These are phyloP conservation scores for Muscina levida DNA, from an alignment of 2,888 invertebrate species.

Conservation along the genomic window DNA sequence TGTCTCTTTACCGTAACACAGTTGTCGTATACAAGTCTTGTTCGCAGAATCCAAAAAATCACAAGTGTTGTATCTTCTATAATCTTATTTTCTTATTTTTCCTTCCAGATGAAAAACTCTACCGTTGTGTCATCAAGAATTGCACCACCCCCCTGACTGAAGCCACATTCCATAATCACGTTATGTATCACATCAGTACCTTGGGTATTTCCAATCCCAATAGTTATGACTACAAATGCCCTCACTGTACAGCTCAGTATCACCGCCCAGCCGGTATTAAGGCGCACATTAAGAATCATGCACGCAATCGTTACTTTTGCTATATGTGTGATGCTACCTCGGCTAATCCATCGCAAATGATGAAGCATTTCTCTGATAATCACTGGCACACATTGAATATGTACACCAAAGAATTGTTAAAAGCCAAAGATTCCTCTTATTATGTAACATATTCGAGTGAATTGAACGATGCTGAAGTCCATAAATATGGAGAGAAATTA, in stretches of 20 bases:
- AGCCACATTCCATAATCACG: slow-evolving; percentile 70
- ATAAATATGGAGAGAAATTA: slow-evolving; percentile 72
- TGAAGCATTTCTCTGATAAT: slow-evolving; percentile 81
- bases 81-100: not conserved
- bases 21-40: no score
- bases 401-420: slow-evolving; percentile 51
- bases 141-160: slow-evolving; percentile 69
- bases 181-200: slow-evolving; percentile 69
- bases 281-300: slow-evolving; percentile 83
- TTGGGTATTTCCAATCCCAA: slow-evolving; percentile 60
- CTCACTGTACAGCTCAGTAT: slow-evolving; percentile 65
- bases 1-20: no score
- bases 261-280: slow-evolving; percentile 76
- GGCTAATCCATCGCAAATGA: slow-evolving; percentile 71
- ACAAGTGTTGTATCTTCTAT: no score
- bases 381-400: slow-evolving; percentile 78
- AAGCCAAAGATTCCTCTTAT: slow-evolving; percentile 67
- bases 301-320: slow-evolving; percentile 82
- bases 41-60: no score
- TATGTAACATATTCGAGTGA: slow-evolving; percentile 80
- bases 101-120: slow-evolving; percentile 70
- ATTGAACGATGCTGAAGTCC: slow-evolving; percentile 65
- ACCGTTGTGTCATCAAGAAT: slow-evolving; percentile 69
- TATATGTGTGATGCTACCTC: slow-evolving; percentile 81
- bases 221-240: slow-evolving; percentile 69